Percentiles rank a stretch among this genome's conserved stretches.
phyloP scores from a whole-genome alignment of 2,888 invertebrate genomes.

The Formica aserva region DNA sequence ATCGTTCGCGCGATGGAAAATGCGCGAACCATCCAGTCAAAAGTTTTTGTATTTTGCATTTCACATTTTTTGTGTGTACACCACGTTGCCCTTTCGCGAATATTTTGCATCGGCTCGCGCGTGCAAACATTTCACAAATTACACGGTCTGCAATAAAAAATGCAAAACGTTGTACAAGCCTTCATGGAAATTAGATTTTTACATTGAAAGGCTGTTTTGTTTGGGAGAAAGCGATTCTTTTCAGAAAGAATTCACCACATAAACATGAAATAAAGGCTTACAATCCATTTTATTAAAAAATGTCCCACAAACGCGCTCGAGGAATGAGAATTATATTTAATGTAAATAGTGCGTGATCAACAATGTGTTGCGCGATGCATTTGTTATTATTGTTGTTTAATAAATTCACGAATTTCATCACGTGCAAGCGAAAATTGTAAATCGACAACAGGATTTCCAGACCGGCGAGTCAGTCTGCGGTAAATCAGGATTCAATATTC shows the following conservation, averaged over 20 bases:
- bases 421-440: slow-evolving; percentile 11
- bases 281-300: slow-evolving; percentile 46
- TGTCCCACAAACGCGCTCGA: neutral
- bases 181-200: slow-evolving; percentile 55
- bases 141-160: slow-evolving; percentile 55
- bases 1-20: slow-evolving; percentile 51
- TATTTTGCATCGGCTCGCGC: slow-evolving; percentile 47
- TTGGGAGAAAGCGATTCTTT: slow-evolving; percentile 44
- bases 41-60: slow-evolving; percentile 56
- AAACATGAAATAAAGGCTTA: slow-evolving; percentile 13
- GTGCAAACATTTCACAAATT: slow-evolving; percentile 55
- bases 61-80: slow-evolving; percentile 41
- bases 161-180: slow-evolving; percentile 49
- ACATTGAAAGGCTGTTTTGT: slow-evolving; percentile 53
- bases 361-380: neutral
- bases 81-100: slow-evolving; percentile 45
- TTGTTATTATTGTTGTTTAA: slow-evolving; percentile 19
- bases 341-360: neutral
- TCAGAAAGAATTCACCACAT: slow-evolving; percentile 39
- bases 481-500: slow-evolving; percentile 56
- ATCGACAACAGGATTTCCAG: slow-evolving; percentile 39
- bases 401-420: slow-evolving; percentile 21
- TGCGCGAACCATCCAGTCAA: slow-evolving; percentile 42
- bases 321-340: slow-evolving; percentile 6
- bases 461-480: slow-evolving; percentile 40